phyloP scores from a whole-genome alignment of 2,113 vertebrate genomes.

The Oryzias javanicus region DNA sequence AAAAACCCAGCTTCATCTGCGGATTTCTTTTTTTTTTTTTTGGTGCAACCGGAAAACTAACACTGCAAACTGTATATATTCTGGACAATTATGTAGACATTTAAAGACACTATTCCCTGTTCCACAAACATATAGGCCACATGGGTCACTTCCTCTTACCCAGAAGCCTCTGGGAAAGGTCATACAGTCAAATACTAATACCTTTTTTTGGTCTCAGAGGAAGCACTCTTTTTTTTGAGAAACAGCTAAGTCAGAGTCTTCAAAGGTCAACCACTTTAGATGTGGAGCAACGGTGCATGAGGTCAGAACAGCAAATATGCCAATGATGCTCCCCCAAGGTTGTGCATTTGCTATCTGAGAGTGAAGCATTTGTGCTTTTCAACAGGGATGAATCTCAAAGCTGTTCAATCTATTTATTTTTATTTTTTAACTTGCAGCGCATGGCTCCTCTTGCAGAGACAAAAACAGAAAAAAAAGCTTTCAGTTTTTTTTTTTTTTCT shows the following conservation, averaged over 20 bases:
- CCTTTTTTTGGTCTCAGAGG: constrained; percentile 69
- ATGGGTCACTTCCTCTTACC: constrained; percentile 66
- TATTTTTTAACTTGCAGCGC: not conserved
- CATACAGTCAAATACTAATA: constrained; percentile 68
- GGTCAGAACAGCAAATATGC: constrained; percentile 63
- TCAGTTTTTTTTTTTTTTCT: no score
- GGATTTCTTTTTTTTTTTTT: constrained; percentile 10
- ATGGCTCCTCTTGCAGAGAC: constrained; percentile 10
- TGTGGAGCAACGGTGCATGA: constrained; percentile 50
- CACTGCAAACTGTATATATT: constrained; percentile 12
- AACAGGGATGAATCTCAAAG: constrained; percentile 40
- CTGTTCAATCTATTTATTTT: constrained; percentile 9
- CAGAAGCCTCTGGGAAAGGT: constrained; percentile 70
- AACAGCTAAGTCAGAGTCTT: constrained; percentile 53
- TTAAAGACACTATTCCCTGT: constrained; percentile 28
- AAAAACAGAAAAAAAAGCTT: constrained; percentile 24
- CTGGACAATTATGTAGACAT: constrained; percentile 2
- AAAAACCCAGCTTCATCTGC: constrained; percentile 36
- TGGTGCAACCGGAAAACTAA: constrained; percentile 13
- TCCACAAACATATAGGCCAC: constrained; percentile 46
- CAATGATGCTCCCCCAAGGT: constrained; percentile 50
- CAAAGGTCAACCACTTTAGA: constrained; percentile 60
- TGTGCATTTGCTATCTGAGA: constrained; percentile 47
- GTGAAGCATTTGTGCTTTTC: constrained; percentile 45
- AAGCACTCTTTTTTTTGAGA: constrained; percentile 48